Base-by-base conservation (phyloP, 2,888 invertebrate species). In the Zaprionus bogoriensis region DNA sequence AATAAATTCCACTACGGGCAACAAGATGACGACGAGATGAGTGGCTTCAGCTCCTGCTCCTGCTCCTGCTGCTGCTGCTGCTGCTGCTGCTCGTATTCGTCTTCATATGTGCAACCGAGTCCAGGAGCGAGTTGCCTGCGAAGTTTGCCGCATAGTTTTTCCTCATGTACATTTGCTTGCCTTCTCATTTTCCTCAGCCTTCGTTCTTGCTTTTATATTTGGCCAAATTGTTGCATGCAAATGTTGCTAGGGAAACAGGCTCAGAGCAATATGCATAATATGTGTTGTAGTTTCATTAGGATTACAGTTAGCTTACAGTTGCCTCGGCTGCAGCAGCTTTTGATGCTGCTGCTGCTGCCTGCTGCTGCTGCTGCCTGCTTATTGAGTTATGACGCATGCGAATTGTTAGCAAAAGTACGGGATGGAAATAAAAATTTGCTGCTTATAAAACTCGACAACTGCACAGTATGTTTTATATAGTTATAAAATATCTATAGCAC, bases 371-470 rank as follows among this genome's bases (percentile, higher is more conserved):
- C 51, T 46, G 39, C 38, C 74, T 78, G 81, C 65, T 82, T 84
- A 83, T 83, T 84, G 84, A 84, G 82, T 83, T 83, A 84, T 83
- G 84, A 83, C 84, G 84, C 82, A 83, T 84, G 77, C 74, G 83
- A 83, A 66, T 74, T 63, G 72, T 70, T 4, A 69, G 69, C 63
- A 67, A 62, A 67, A 73, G 64, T 75, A 65, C 67, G 74, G 63
- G 74, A 59, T 45, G 61, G 51, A 74, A 74, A 80, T 81, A 81
- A 47, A 82, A 81, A 81, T 82, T 76, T 82, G 68, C 82, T 81
- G 82, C 82, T 80, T 77, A 82, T 81, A 82, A 77, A 52, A 77
- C 72, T 73, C 72, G 66, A 60, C 62, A 59, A 41, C 30, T 41
- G 14, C 30, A 68, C 50, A 64, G 36, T 25, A 44, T 44, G 17